phyloP scores from a whole-genome alignment of 2,888 invertebrate species.

The Archips xylosteana region DNA sequence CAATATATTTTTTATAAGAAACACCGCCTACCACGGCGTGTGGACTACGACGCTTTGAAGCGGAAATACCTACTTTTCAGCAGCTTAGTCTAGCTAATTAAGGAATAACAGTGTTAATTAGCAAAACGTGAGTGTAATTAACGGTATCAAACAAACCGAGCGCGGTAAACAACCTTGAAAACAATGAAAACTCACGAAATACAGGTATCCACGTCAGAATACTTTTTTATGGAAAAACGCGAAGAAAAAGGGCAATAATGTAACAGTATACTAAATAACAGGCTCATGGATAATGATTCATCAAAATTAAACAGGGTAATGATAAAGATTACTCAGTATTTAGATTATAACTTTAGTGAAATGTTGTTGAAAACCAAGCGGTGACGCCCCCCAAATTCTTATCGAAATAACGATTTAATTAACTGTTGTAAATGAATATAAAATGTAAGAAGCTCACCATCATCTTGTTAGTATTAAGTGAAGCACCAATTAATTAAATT shows the following conservation, averaged over 20 bases:
- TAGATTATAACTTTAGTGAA: slow-evolving; percentile 12
- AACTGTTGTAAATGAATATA: not conserved
- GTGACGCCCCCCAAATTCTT: slow-evolving; percentile 62
- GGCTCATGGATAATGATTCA: slow-evolving; percentile 13
- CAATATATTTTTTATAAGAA: not conserved
- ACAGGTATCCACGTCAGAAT: slow-evolving; percentile 50
- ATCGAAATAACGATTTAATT: slow-evolving; percentile 21
- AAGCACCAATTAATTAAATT: slow-evolving; percentile 31
- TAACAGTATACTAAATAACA: not conserved
- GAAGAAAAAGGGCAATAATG: slow-evolving; percentile 14
- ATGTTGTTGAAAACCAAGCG: slow-evolving; percentile 33
- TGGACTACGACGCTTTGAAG: slow-evolving; percentile 3
- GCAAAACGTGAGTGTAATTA: slow-evolving; percentile 14
- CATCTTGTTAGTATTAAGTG: slow-evolving; percentile 53
- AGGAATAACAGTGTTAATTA: slow-evolving; percentile 31
- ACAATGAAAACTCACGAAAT: slow-evolving; percentile 19
- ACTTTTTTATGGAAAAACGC: slow-evolving; percentile 43
- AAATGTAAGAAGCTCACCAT: slow-evolving; percentile 61
- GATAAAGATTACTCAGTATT: slow-evolving; percentile 24
- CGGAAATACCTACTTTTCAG: slow-evolving; percentile 30
- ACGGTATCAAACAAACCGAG: slow-evolving; percentile 15
- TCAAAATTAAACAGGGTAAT: not conserved
- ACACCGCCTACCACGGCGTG: not conserved
- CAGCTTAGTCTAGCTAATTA: slow-evolving; percentile 29
- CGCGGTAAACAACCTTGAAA: slow-evolving; percentile 30